A percentile compares a stretch with the other conserved stretches of the same genome.
These are phyloP conservation scores for Tanytarsus gracilentus DNA, from an alignment of 2,888 invertebrate species.

Conservation along the genomic window DNA sequence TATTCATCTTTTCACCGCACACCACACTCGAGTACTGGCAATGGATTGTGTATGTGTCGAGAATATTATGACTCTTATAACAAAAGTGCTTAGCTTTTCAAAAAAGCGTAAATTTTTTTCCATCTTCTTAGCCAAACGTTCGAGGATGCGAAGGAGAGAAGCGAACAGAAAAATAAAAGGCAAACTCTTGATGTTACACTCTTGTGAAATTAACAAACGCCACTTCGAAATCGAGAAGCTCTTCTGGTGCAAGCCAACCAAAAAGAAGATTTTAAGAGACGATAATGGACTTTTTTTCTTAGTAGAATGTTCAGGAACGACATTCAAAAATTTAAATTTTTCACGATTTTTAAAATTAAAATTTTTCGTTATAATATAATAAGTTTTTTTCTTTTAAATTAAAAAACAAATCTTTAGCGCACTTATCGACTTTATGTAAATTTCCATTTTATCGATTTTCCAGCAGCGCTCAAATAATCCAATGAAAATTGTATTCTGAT, in stretches of 20 bases:
- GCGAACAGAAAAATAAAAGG: background rate
- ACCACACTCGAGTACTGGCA: background rate
- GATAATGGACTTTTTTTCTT: too few relatives aligned
- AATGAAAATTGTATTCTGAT: too few relatives aligned
- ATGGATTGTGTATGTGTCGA: background rate
- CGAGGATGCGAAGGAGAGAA: background rate
- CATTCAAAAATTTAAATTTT: too few relatives aligned
- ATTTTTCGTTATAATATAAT: too few relatives aligned
- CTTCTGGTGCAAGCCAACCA: background rate
- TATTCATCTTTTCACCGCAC: background rate
- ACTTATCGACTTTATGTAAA: too few relatives aligned
- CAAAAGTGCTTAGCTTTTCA: conserved; percentile 11
- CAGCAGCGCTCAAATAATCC: too few relatives aligned
- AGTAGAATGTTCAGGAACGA: too few relatives aligned
- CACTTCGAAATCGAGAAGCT: background rate
- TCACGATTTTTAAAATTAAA: too few relatives aligned
- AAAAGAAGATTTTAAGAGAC: background rate
- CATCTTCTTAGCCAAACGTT: background rate
- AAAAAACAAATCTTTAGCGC: too few relatives aligned
- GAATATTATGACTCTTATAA: background rate
- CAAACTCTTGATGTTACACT: too few relatives aligned
- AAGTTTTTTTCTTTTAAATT: too few relatives aligned
- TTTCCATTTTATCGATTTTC: too few relatives aligned
- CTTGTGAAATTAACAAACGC: conserved; percentile 12
- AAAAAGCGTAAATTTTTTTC: conserved; percentile 11